Base-by-base conservation (phyloP, 2,797 vertebrate species). In the Chromis chromis region DNA sequence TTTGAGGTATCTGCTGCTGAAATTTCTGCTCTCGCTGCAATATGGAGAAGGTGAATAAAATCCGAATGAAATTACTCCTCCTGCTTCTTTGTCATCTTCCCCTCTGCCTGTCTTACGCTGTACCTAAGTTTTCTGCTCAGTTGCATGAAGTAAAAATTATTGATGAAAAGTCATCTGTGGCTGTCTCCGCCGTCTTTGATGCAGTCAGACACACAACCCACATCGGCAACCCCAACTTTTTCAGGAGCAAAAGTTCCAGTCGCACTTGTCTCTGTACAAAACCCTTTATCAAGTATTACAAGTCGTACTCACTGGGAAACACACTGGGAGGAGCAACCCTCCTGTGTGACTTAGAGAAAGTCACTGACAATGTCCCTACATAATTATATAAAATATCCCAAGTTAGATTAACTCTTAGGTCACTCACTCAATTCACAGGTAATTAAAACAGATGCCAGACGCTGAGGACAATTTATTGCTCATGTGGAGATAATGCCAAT, bases 91-190 rank as follows among this genome's bases (percentile, higher is more conserved):
- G 70, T 78, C 78, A 74, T 76, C 75, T 40, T 69, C 76, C 63
- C 42, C 62, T 54, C 72, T 64, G 65, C 63, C 70, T 25, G 46
- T 60, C 67, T 74, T 25, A 40, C 28, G 53, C 69, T 50, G 59
- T 65, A 74, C 82, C 82, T 70, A 76, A 0, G 11, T 66, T 78
- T 82, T 72, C 75, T 83, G 84, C 85, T 78, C 75, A 84, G 81
- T 78, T 58, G 40, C 63, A 83, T 69, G 55, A 76, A 77, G 76
- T 22, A 25, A 54, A 81, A 81, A 81, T 70, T 70, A 87, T 79
- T 79, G 75, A 87, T 84, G 78, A 88, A 73, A 64, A 86, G 74
- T 69, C 66, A 78, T 80, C 64, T 44, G 70, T 27, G 66, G 71
- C 58, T 66, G 63, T 72, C 73, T 57, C 17, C 39, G 14, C 59